Conservation (phyloP, 2,888 invertebrate species). For the Thalpophila matura region DNA sequence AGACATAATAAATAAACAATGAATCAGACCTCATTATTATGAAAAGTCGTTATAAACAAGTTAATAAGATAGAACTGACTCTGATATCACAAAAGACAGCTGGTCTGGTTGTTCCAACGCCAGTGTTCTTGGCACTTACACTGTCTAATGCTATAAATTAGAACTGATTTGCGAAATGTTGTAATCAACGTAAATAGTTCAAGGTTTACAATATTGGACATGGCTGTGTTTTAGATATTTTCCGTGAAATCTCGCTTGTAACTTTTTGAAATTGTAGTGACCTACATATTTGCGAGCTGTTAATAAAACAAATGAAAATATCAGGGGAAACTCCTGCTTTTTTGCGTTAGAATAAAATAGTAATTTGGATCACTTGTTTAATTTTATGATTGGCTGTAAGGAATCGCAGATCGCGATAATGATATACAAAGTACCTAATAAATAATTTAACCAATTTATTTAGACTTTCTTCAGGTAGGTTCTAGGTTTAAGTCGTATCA, state of each 20-base stretch:
- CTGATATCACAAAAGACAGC: slow-evolving; percentile 52
- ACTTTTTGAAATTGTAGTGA: slow-evolving; percentile 37
- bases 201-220: slow-evolving; percentile 58
- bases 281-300: slow-evolving; percentile 45
- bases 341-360: too few relatives aligned
- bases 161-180: slow-evolving; percentile 65
- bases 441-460: too few relatives aligned
- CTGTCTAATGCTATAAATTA: slow-evolving; percentile 56
- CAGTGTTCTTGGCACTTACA: slow-evolving; percentile 63
- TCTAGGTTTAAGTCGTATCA: too few relatives aligned
- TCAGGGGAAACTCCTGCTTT: not conserved
- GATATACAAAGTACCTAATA: too few relatives aligned
- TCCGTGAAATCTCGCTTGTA: slow-evolving; percentile 33
- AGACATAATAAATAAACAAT: slow-evolving; percentile 29
- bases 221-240: slow-evolving; percentile 35
- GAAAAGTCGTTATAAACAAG: slow-evolving; percentile 35
- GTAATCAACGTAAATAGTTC: slow-evolving; percentile 64
- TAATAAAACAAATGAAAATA: slow-evolving; percentile 33
- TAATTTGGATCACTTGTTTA: too few relatives aligned
- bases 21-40: slow-evolving; percentile 36
- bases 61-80: slow-evolving; percentile 34
- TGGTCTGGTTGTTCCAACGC: slow-evolving; percentile 40
- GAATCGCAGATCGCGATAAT: too few relatives aligned
- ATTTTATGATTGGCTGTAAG: too few relatives aligned
- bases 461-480: too few relatives aligned